Evolutionary conservation across 2,113 vertebrate species (phyloP).

Genomic region (Castor canadensis): DNA sequence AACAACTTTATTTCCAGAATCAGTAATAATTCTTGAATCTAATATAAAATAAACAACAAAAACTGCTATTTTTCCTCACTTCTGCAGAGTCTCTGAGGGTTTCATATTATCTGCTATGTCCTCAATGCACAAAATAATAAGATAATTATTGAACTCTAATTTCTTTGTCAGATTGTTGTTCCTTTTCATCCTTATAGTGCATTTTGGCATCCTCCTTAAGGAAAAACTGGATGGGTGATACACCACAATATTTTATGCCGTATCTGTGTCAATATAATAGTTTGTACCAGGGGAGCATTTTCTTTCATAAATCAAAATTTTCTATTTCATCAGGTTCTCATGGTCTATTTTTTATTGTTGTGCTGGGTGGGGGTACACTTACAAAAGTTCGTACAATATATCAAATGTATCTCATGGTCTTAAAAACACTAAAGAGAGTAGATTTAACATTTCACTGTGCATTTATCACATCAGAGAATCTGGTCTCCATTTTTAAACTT

Average conservation of each 20-base stretch:
- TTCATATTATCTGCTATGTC: not conserved
- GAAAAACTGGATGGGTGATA: not conserved
- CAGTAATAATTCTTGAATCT: not conserved
- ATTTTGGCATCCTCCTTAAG: not conserved
- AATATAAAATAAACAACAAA: constrained; percentile 21
- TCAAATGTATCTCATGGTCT: not conserved
- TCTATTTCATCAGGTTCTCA: not conserved
- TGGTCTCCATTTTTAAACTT: not conserved
- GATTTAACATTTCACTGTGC: not conserved
- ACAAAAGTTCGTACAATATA: too few species aligned
- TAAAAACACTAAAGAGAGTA: not conserved
- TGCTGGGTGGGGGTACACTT: too few species aligned
- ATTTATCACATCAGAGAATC: not conserved
- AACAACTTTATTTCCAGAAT: constrained; percentile 5
- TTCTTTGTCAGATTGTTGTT: not conserved
- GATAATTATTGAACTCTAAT: not conserved
- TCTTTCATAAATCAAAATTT: not conserved
- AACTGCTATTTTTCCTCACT: not conserved
- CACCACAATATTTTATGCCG: not conserved
- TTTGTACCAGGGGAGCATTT: not conserved
- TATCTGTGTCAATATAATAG: not conserved
- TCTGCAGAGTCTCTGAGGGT: not conserved
- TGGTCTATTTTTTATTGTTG: too few species aligned
- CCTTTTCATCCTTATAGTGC: not conserved
- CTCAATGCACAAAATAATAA: not conserved